Evolutionary conservation across 2,888 invertebrate species (phyloP), one percentile per base, ranked within the genome.

Genomic region (Podotricha telesiphe): DNA sequence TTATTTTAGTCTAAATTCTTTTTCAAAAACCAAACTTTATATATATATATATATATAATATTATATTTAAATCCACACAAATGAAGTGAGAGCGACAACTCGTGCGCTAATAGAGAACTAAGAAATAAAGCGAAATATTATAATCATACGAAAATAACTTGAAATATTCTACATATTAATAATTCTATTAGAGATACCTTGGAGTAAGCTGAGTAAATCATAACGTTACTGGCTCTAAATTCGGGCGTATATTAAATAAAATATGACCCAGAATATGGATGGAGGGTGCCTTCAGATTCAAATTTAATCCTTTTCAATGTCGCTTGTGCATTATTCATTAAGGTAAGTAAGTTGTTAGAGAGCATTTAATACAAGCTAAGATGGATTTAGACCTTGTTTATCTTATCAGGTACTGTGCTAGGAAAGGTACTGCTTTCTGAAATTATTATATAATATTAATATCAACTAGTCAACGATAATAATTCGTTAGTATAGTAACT

Each of bases 281-380:
- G 47, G 64, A 63, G 65, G 65, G 53, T 65, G 61, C 50, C 62
- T 68, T 63, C 62, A 66, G 70, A 72, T 70, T 70, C 68, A 73
- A 75, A 76, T 72, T 71, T 72, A 74, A 74, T 73, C 76, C 68
- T 65, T 73, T 68, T 69, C 73, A 73, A 70, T 72, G 69, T 74
- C 71, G 75, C 71, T 71, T 73, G 70, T 83, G 75, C 76, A 81
- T 82, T 76, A 83, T 83, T 82, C 79, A 82, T 80, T 71, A 74
- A 77, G 69, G 77, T 74, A 77, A 79, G 79, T 76, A 66, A n/a
- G 48, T 68, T 68, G 56, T 72, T 76, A 73, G 68, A 50, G 69
- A 71, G 72, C 67, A 74, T 69, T 61, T 42, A 65, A 73, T 66
- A 66, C 34, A 72, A 74, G 68, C 71, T 67, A 58, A 70, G 72